A percentile compares a stretch with the other conserved stretches of the same genome.
phyloP scores from a whole-genome alignment of 2,113 vertebrate species.

The Lycaon pictus region DNA sequence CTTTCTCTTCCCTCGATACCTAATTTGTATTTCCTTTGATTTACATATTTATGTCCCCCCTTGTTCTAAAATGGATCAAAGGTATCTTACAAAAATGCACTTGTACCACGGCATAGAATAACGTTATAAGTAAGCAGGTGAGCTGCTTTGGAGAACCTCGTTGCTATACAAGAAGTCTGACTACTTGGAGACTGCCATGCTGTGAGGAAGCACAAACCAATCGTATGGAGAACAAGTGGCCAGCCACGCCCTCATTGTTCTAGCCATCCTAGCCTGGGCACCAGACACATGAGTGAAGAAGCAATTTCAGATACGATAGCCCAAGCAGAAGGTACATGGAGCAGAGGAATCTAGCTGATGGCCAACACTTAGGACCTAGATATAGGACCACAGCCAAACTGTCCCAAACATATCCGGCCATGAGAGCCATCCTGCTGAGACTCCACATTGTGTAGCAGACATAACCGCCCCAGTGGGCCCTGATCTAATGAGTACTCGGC shows the following conservation, averaged over 20 bases:
- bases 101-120: neutral
- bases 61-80: constrained; percentile 53
- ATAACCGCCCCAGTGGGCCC: neutral
- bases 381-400: neutral
- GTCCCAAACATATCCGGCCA: neutral
- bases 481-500: neutral
- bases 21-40: constrained; percentile 61
- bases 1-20: neutral
- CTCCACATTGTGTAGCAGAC: neutral
- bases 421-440: neutral
- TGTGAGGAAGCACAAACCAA: neutral
- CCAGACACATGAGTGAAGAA: neutral
- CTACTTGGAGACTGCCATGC: neutral
- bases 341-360: neutral
- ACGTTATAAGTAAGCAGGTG: neutral
- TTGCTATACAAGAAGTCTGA: neutral
- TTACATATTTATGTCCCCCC: constrained; percentile 21
- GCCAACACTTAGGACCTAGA: neutral
- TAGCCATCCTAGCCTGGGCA: neutral
- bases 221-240: neutral
- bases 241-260: neutral
- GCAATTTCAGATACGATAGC: neutral
- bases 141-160: neutral
- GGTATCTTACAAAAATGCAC: neutral
- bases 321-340: neutral